Evolutionary conservation across 2,888 invertebrate species (phyloP), one percentile per base, ranked within the genome.

Genomic region (Ramazzottius varieornatus): DNA sequence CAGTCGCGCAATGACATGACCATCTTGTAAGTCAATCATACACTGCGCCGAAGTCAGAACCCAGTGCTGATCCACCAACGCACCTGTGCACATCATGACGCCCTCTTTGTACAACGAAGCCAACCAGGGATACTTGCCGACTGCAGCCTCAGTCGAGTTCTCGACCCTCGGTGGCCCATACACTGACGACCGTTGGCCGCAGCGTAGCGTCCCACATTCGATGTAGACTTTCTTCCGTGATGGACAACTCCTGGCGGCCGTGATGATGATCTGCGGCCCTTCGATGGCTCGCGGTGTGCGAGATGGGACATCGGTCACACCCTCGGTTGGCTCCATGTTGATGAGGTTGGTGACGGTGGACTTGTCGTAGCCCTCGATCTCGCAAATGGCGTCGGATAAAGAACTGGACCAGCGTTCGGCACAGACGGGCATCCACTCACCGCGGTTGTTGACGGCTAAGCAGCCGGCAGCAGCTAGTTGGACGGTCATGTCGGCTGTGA

Each of bases 221-320:
- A 54, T 24, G 54, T 54, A 54, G 54, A 54, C 54, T 24, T 54
- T 54, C 54, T 54, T 54, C 54, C 54, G 54, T 4, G 54, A 54
- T 29, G 54, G 54, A 54, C 54, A 54, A 29, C 54, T 54, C 20
- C 8, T 24, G 54, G 54, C 13, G 29, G 54, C 54, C 16, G 16
- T 54, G 29, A 54, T 54, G 54, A 54, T 24, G 4, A 54, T 16
- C 54, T 54, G 54, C 54, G 54, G n/a, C 29, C 54, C 54, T 8
- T 54, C 54, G 4, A 54, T 8, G 20, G 4, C n/a, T 24, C 54
- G 54, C n/a, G 54, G 54, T 13, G 8, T 40, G 8, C 40, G 40
- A 8, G 24, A 29, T 24, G 54, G 54, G 4, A 16, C 24, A 13
- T 40, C 40, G 13, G 40, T 8, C 13, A 40, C 20, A n/a, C n/a